Conservation (phyloP, 2,797 vertebrate genomes). For the Sarcoramphus papa region DNA sequence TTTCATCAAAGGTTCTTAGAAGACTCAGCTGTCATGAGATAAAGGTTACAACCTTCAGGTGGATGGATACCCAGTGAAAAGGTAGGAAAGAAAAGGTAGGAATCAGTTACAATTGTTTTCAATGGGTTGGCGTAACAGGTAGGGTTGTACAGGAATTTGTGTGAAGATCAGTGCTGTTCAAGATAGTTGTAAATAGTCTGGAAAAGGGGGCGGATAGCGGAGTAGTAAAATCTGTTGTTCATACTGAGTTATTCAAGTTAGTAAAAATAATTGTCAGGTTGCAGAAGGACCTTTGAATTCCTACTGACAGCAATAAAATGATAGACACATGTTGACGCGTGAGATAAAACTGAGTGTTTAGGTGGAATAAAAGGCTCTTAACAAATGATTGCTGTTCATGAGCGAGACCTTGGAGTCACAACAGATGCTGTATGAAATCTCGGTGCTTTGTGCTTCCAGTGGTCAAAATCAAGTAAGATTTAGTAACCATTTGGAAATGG, state of each 20-base stretch:
- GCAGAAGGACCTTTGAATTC: not conserved
- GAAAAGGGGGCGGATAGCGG: rapidly evolving
- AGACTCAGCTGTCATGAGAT: not conserved
- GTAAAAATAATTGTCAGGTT: not conserved
- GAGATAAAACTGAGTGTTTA: not conserved
- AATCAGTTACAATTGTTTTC: not conserved
- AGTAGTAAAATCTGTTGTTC: not conserved
- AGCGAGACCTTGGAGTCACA: not conserved
- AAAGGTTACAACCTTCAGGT: not conserved
- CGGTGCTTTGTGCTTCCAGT: not conserved
- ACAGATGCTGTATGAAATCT: not conserved
- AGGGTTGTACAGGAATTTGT: not conserved
- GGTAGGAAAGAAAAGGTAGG: not conserved
- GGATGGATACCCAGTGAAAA: not conserved
- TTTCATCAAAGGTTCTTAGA: not conserved
- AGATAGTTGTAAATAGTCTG: not conserved
- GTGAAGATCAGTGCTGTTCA: not conserved
- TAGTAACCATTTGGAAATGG: not conserved
- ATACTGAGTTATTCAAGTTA: not conserved
- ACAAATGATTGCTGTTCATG: not conserved
- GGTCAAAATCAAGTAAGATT: not conserved
- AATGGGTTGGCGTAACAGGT: not conserved
- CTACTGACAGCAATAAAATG: not conserved
- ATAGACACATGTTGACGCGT: rapidly evolving
- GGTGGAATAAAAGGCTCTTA: not conserved